Percentiles rank a stretch among this genome's conserved stretches.
Conservation (phyloP, 2,888 invertebrate species). For the Daptonema setosum region DNA sequence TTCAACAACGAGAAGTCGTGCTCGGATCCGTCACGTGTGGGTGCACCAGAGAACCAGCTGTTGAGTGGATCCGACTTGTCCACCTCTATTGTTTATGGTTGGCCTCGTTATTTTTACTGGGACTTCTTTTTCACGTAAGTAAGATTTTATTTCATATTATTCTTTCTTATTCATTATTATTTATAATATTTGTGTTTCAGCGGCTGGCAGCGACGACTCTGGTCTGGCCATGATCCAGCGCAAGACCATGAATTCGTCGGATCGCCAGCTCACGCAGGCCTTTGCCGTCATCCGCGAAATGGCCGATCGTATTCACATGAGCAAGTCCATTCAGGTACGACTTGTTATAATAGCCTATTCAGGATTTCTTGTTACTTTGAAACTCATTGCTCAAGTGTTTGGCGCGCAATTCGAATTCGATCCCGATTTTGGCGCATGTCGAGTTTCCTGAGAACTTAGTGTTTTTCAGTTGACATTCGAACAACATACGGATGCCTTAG, state of each 20-base stretch:
- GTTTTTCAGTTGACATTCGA: background rate
- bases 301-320: slow-evolving; percentile 90
- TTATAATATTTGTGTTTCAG: no score
- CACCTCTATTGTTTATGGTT: slow-evolving; percentile 59
- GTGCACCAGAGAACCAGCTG: slow-evolving; percentile 90
- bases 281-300: slow-evolving; percentile 90
- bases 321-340: slow-evolving; percentile 68
- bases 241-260: slow-evolving; percentile 58
- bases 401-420: background rate
- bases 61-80: slow-evolving; percentile 83
- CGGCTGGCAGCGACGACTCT: background rate
- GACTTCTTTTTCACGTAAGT: no score
- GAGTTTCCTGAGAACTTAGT: background rate
- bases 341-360: background rate
- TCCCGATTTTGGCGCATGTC: background rate
- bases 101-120: background rate
- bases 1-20: slow-evolving; percentile 94
- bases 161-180: no score
- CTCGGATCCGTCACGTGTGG: slow-evolving; percentile 95
- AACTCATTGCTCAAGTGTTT: background rate
- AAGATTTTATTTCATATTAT: no score
- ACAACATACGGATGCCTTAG: background rate
- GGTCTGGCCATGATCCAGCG: slow-evolving; percentile 23
- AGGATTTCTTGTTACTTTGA: background rate
- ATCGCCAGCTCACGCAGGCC: slow-evolving; percentile 78